phyloP scores from a whole-genome alignment of 1,140 invertebrate genomes.

The Megathymus violae region DNA sequence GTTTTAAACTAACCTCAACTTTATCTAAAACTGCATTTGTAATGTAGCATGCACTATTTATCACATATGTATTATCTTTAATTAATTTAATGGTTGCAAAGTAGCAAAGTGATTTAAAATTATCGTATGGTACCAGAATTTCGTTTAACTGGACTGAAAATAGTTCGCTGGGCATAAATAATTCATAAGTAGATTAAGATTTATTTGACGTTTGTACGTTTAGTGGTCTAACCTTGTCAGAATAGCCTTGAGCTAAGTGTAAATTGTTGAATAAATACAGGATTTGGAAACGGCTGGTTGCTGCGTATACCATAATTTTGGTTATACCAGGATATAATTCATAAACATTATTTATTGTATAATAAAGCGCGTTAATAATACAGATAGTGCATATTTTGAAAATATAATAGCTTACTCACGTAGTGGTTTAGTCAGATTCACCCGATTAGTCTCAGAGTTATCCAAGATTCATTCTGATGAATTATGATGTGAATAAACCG shows the following conservation, averaged over 20 bases:
- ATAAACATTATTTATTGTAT: no score
- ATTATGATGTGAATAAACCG: no score
- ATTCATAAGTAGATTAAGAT: slow-evolving; percentile 25
- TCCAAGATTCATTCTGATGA: no score
- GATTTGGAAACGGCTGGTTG: slow-evolving; percentile 14
- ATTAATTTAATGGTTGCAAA: background rate
- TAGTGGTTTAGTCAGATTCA: no score
- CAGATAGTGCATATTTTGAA: no score
- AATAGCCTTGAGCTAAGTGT: slow-evolving; percentile 41
- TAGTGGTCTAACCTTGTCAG: slow-evolving; percentile 36
- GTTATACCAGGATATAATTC: background rate
- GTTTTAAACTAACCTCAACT: no score
- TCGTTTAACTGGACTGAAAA: background rate
- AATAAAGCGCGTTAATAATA: no score
- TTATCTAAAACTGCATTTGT: no score
- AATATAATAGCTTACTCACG: no score
- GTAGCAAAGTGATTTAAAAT: background rate
- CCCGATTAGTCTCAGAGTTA: no score
- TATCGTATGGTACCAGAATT: background rate
- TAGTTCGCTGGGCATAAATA: slow-evolving; percentile 23
- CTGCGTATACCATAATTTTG: background rate
- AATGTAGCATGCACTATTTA: no score
- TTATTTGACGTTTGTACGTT: slow-evolving; percentile 9
- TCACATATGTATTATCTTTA: no score
- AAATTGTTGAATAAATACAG: slow-evolving; percentile 43